phyloP scores from a whole-genome alignment of 1,140 invertebrate genomes.

The Drosophila subobscura region DNA sequence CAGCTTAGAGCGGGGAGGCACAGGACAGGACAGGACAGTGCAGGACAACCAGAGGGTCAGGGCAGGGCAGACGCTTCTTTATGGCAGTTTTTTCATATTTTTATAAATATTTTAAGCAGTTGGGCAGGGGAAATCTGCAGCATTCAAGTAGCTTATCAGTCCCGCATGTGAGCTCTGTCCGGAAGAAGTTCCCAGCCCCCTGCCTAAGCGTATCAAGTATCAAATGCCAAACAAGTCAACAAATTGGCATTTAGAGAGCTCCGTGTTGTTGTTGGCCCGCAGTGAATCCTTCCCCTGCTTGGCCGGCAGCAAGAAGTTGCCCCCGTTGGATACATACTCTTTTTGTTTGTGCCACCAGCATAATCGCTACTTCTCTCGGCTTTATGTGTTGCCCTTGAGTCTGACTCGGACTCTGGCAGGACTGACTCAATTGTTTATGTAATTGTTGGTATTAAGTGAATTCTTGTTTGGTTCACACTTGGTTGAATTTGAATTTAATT shows the following conservation, averaged over 20 bases:
- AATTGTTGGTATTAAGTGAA: conserved; percentile 80
- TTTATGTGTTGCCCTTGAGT: conserved; percentile 27
- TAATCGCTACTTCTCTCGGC: conserved; percentile 32
- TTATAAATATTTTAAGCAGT: conserved; percentile 79
- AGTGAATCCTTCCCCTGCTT: conserved; percentile 17
- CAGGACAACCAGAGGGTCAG: too few relatives aligned
- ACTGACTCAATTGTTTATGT: conserved; percentile 66
- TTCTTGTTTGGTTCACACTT: conserved; percentile 73
- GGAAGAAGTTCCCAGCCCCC: conserved; percentile 1
- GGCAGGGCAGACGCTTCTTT: background rate
- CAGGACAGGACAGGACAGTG: background rate
- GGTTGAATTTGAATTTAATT: conserved; percentile 53
- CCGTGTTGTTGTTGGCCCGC: too few relatives aligned
- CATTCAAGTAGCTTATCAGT: conserved; percentile 76
- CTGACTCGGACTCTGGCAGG: conserved; percentile 28
- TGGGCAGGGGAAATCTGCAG: conserved; percentile 35
- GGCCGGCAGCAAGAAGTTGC: conserved; percentile 43
- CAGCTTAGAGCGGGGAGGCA: conserved; percentile 48
- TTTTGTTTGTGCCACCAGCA: conserved; percentile 25
- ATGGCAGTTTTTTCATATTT: conserved; percentile 59
- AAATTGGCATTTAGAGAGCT: conserved; percentile 52
- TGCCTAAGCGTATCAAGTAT: conserved; percentile 68
- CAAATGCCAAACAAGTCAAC: conserved; percentile 74
- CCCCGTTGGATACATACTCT: conserved; percentile 22
- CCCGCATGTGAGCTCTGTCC: conserved; percentile 26